Evolutionary conservation across 2,113 vertebrate genomes (phyloP).

Genomic region (rabbit (Oryctolagus cuniculus)): mOryCun1.1 NC_091453.1:84249501-84250000

Average conservation of each 20-base stretch:
- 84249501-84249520: not conserved
- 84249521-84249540: not conserved
- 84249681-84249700: not conserved
- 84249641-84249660: conserved; percentile 45
- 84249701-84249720: conserved; percentile 13
- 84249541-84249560: not conserved
- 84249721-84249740: conserved; percentile 30
- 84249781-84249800: conserved; percentile 57
- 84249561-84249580: conserved; percentile 7
- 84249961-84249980: conserved; percentile 54
- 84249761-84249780: not conserved
- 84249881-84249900: conserved; percentile 33
- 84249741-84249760: conserved; percentile 42
- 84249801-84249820: conserved; percentile 43
- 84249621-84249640: not conserved
- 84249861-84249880: conserved; percentile 54
- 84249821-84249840: conserved; percentile 58
- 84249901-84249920: conserved; percentile 57
- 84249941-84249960: conserved; percentile 53
- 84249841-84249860: conserved; percentile 67
- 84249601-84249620: conserved; percentile 24
- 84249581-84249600: not conserved
- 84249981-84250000: not conserved
- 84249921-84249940: conserved; percentile 65
- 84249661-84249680: not conserved